These are phyloP conservation scores for Egretta garzetta DNA, from an alignment of 2,113 vertebrate species.

Conservation along the genomic window DNA sequence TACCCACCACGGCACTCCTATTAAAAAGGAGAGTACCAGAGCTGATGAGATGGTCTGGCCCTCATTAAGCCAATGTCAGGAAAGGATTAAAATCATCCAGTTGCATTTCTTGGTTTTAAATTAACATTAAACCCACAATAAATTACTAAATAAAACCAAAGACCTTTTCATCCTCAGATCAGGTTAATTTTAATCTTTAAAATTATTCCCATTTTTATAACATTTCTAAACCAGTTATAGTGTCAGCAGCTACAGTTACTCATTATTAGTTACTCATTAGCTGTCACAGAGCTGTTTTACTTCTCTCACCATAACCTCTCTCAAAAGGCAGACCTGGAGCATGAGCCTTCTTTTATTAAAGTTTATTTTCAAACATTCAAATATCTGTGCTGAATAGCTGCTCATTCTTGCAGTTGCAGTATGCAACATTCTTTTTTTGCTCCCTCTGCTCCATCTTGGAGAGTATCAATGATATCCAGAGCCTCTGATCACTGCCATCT, in stretches of 20 bases:
- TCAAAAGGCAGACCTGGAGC: neutral
- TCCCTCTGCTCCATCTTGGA: neutral
- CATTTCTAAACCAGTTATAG: neutral
- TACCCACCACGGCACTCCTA: neutral
- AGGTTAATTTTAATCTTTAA: neutral
- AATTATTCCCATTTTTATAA: neutral
- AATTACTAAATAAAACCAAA: neutral
- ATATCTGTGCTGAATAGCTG: neutral
- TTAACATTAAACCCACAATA: neutral
- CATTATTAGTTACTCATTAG: neutral
- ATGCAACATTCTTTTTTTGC: neutral
- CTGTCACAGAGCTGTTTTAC: neutral
- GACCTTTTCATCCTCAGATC: neutral
- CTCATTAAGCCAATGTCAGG: neutral
- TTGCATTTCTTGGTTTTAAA: neutral
- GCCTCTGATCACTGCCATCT: neutral
- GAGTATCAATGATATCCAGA: neutral
- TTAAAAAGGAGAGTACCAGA: neutral
- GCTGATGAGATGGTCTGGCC: neutral
- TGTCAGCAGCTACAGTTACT: neutral
- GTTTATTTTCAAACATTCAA: neutral
- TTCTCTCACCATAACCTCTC: neutral
- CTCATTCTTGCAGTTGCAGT: neutral
- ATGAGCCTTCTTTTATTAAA: neutral
- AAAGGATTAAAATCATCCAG: neutral